Evolutionary conservation across 2,888 invertebrate species (phyloP).

Genomic region (Cabera pusaria): DNA sequence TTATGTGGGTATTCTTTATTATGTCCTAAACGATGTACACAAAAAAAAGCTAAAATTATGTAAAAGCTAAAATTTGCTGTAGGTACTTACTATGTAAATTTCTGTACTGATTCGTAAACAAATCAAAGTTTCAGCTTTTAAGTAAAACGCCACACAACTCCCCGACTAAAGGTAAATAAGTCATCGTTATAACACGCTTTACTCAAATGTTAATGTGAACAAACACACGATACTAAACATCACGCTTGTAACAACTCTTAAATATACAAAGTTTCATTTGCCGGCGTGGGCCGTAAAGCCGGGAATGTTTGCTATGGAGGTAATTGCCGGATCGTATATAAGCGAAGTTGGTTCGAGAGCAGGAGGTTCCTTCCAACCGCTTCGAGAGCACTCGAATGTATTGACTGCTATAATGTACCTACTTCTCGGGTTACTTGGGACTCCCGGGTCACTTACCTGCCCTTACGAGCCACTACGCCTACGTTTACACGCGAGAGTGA

Average conservation of each 20-base stretch:
- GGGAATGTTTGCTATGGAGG: slow-evolving; percentile 50
- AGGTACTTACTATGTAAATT: too few species aligned
- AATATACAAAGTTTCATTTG: slow-evolving; percentile 46
- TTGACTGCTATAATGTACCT: slow-evolving; percentile 29
- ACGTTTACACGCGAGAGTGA: background rate
- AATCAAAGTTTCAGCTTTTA: slow-evolving; percentile 12
- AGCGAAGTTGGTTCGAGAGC: slow-evolving; percentile 43
- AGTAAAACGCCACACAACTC: slow-evolving; percentile 25
- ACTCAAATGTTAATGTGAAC: slow-evolving; percentile 42
- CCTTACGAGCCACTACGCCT: background rate
- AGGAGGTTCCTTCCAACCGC: slow-evolving; percentile 30
- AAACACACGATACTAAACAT: slow-evolving; percentile 48
- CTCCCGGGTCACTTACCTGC: slow-evolving; percentile 27
- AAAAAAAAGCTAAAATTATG: too few species aligned
- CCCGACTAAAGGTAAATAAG: slow-evolving; percentile 42
- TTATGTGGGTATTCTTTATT: too few species aligned
- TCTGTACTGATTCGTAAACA: slow-evolving; percentile 28
- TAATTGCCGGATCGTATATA: slow-evolving; percentile 56
- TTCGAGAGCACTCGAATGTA: slow-evolving; percentile 28
- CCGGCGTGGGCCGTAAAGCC: slow-evolving; percentile 38
- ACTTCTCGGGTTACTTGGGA: slow-evolving; percentile 25
- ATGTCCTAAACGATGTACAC: too few species aligned
- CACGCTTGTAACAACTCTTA: slow-evolving; percentile 47
- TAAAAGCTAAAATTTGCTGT: too few species aligned
- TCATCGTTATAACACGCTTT: slow-evolving; percentile 42